Percentiles rank a stretch among this genome's conserved stretches.
phyloP scores from a whole-genome alignment of 1,140 invertebrate species.

The Choristoneura fumiferana region DNA sequence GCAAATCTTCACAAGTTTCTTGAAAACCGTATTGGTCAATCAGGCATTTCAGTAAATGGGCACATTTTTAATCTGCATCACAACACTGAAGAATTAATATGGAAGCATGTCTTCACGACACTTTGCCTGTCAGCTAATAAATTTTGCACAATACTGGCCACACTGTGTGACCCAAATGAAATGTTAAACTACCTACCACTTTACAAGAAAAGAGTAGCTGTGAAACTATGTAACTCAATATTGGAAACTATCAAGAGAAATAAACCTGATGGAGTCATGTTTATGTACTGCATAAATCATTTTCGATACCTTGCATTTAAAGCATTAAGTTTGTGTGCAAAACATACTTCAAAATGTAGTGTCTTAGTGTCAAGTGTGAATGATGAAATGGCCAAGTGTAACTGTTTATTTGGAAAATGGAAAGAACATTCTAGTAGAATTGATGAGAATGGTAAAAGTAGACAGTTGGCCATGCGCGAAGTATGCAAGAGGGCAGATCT shows the following conservation, averaged over 20 bases:
- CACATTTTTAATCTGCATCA: constrained; percentile 67
- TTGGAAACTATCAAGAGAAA: constrained; percentile 50
- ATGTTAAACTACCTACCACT: constrained; percentile 54
- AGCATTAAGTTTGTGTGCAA: constrained; percentile 63
- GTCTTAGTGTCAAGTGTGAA: constrained; percentile 52
- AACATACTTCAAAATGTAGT: constrained; percentile 61
- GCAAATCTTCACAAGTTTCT: constrained; percentile 57
- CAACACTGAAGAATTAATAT: constrained; percentile 61
- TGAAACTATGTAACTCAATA: constrained; percentile 65
- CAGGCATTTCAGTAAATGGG: constrained; percentile 59
- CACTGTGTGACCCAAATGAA: constrained; percentile 50
- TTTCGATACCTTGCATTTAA: constrained; percentile 69
- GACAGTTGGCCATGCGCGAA: constrained; percentile 41
- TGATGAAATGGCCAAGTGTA: constrained; percentile 57
- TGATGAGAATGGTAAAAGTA: constrained; percentile 41
- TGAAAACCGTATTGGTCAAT: constrained; percentile 66
- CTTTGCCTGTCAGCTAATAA: constrained; percentile 74
- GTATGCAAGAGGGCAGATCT: constrained; percentile 62
- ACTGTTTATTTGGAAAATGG: constrained; percentile 73
- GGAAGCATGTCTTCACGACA: constrained; percentile 66
- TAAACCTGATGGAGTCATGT: constrained; percentile 46
- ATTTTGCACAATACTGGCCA: constrained; percentile 70
- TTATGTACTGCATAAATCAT: constrained; percentile 75
- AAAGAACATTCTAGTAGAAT: constrained; percentile 57
- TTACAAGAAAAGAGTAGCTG: constrained; percentile 66